These are phyloP conservation scores for Botia kubotai DNA, from an alignment of 2,797 vertebrate species.

Conservation along the genomic window DNA sequence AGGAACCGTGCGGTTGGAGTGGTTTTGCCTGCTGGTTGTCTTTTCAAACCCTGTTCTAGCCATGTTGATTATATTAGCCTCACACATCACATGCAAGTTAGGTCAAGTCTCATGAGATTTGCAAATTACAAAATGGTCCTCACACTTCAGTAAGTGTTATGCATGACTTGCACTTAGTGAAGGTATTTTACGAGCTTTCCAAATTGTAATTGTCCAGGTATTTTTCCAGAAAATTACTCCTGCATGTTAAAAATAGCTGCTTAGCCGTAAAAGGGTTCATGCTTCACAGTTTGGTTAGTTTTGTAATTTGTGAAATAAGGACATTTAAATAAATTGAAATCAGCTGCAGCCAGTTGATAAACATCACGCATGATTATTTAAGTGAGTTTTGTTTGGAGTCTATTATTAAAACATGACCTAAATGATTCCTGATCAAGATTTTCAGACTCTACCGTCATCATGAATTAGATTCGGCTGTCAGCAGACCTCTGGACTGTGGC, in stretches of 20 bases:
- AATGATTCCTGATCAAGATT: background rate
- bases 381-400: background rate
- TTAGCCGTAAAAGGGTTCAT: slow-evolving; percentile 21
- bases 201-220: slow-evolving; percentile 35
- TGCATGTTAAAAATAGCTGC: slow-evolving; percentile 21
- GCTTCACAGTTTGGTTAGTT: background rate
- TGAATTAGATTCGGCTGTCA: background rate
- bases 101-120: slow-evolving; percentile 4
- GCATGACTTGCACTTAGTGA: slow-evolving; percentile 16
- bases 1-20: slow-evolving; percentile 76
- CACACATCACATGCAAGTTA: background rate
- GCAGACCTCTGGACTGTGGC: background rate
- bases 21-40: slow-evolving; percentile 70
- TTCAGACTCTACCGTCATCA: background rate
- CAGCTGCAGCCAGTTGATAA: background rate
- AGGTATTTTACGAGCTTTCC: slow-evolving; percentile 37
- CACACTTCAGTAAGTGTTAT: slow-evolving; percentile 25
- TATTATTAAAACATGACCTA: background rate
- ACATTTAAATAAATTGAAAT: slow-evolving; percentile 23
- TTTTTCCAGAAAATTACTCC: slow-evolving; percentile 44
- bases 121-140: slow-evolving; percentile 34
- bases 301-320: slow-evolving; percentile 5
- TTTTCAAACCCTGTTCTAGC: slow-evolving; percentile 9
- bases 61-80: background rate
- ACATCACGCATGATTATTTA: background rate